phyloP scores from a whole-genome alignment of 2,888 invertebrate species.

The Ceriagrion tenellum region DNA sequence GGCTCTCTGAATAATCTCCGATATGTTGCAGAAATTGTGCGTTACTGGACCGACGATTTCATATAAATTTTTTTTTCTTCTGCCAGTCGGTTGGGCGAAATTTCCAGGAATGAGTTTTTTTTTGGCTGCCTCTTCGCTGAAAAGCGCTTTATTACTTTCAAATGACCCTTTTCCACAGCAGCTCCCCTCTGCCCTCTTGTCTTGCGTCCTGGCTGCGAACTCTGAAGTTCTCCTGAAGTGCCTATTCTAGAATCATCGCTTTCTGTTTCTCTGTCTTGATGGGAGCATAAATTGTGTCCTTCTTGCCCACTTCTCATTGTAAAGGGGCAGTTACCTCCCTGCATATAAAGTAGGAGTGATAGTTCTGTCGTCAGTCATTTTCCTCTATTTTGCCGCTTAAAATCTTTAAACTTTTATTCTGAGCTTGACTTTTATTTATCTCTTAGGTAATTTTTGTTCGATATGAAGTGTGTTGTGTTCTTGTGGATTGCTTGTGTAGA shows the following conservation, averaged over 20 bases:
- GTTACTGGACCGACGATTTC: too few relatives aligned
- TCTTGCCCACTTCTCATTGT: background rate
- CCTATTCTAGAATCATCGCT: background rate
- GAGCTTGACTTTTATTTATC: too few relatives aligned
- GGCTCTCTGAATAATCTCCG: background rate
- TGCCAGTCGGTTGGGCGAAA: background rate
- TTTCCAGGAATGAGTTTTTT: background rate
- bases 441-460: too few relatives aligned
- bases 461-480: too few relatives aligned
- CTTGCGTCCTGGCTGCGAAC: background rate
- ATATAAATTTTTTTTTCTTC: background rate
- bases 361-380: too few relatives aligned
- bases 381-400: too few relatives aligned
- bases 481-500: too few relatives aligned
- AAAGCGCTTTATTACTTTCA: background rate
- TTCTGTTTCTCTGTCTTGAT: background rate
- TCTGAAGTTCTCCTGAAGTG: background rate
- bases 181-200: background rate
- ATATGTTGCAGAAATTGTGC: background rate
- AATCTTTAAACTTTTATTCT: too few relatives aligned
- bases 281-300: background rate
- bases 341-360: too few relatives aligned
- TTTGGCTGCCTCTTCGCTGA: background rate
- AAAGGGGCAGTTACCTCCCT: too few relatives aligned
- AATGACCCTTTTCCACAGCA: background rate